These are phyloP conservation scores for Pseudorectes ferrugineus DNA, from an alignment of 2,113 vertebrate species.

Conservation along the genomic window DNA sequence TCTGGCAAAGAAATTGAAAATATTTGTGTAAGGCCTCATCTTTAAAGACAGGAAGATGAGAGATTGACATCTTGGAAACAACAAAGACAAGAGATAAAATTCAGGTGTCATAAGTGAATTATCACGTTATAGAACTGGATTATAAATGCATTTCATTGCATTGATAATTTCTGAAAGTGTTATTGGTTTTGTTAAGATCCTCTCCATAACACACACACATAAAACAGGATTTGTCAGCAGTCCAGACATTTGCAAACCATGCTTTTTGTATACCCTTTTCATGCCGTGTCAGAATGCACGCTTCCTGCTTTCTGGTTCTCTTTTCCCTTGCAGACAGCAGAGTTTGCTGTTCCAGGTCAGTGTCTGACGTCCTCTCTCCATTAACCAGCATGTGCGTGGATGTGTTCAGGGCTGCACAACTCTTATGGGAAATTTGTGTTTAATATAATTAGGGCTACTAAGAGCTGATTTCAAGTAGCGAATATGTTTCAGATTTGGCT, in stretches of 20 bases:
- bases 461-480: background rate
- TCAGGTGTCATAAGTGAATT: background rate
- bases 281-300: background rate
- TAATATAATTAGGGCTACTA: background rate
- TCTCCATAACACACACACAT: background rate
- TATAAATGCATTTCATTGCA: background rate
- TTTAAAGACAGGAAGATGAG: background rate
- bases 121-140: background rate
- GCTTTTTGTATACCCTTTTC: background rate
- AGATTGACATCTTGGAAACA: background rate
- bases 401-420: background rate
- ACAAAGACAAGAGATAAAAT: background rate
- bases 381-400: rapidly evolving
- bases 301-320: background rate
- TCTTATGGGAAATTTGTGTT: background rate
- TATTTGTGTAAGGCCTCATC: background rate
- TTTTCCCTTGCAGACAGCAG: background rate
- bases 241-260: background rate
- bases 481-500: background rate
- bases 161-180: background rate
- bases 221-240: background rate
- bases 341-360: background rate
- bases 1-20: background rate
- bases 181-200: background rate
- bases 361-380: background rate